Conservation (phyloP, 2,113 vertebrate species). For the Neolamprologus falcicula region DNA sequence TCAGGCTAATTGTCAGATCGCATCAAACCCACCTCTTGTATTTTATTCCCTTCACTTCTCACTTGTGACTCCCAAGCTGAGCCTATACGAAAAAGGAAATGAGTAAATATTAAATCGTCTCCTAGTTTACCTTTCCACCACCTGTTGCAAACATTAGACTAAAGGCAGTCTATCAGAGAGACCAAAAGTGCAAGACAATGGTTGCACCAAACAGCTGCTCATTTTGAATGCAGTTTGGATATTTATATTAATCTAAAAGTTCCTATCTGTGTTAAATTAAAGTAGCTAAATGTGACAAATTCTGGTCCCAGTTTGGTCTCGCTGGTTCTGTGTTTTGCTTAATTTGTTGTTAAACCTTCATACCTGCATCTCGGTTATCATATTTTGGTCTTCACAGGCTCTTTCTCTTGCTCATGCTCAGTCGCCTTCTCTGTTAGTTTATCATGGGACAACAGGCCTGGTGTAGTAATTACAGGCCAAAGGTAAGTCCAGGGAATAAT, state of each 20-base stretch:
- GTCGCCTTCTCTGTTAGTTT: constrained; percentile 36
- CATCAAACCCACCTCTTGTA: neutral
- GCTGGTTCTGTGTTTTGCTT: neutral
- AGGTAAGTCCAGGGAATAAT: constrained; percentile 54
- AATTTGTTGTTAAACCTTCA: neutral
- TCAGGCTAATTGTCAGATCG: neutral
- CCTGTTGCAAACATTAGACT: neutral
- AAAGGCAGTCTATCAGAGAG: neutral
- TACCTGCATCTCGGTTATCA: neutral
- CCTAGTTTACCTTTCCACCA: neutral
- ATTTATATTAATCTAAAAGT: neutral
- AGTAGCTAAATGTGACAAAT: neutral
- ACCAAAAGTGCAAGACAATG: neutral
- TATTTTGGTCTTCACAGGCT: neutral
- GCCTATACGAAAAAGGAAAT: neutral
- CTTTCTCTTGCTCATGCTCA: neutral
- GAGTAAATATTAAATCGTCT: neutral
- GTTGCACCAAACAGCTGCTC: neutral
- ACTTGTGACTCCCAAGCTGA: neutral
- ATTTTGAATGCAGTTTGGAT: neutral
- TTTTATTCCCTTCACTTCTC: neutral
- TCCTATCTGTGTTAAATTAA: neutral
- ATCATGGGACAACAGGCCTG: constrained; percentile 32
- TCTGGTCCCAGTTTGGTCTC: neutral
- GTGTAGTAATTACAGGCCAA: constrained; percentile 64